A percentile compares a stretch with the other conserved stretches of the same genome.
Conservation (phyloP, 2,113 vertebrate species). For the Paradoxurus hermaphroditus region DNA sequence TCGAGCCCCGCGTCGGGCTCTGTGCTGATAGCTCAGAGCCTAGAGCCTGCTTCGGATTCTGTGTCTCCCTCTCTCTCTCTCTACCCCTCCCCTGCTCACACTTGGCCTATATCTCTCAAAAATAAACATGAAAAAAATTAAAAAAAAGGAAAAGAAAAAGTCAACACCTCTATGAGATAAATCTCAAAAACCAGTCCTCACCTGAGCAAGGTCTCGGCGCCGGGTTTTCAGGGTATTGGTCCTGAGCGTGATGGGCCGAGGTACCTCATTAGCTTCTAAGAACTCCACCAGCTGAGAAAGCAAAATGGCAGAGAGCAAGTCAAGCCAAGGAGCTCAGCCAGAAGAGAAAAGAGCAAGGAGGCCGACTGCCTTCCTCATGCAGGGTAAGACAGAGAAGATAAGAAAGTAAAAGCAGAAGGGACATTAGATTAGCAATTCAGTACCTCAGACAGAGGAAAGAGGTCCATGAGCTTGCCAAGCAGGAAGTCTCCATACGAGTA, state of each 20-base stretch:
- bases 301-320: background rate
- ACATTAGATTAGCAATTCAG: no score
- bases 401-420: background rate
- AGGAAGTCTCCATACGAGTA: slow-evolving; percentile 96
- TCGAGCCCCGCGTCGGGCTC: no score
- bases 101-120: no score
- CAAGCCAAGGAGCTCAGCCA: background rate
- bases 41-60: no score
- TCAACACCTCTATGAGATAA: background rate
- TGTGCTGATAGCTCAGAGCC: no score
- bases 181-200: slow-evolving; percentile 60
- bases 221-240: slow-evolving; percentile 97
- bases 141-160: no score
- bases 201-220: slow-evolving; percentile 96
- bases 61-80: no score
- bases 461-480: slow-evolving; percentile 90
- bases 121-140: no score
- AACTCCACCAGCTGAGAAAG: slow-evolving; percentile 91
- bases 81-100: no score
- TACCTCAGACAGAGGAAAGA: slow-evolving; percentile 96
- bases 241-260: slow-evolving; percentile 94
- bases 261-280: slow-evolving; percentile 96
- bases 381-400: background rate
- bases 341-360: background rate
- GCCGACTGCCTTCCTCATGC: background rate